These are phyloP conservation scores for Fulmarus glacialis DNA, from an alignment of 2,113 vertebrate genomes.

Conservation along the genomic window DNA sequence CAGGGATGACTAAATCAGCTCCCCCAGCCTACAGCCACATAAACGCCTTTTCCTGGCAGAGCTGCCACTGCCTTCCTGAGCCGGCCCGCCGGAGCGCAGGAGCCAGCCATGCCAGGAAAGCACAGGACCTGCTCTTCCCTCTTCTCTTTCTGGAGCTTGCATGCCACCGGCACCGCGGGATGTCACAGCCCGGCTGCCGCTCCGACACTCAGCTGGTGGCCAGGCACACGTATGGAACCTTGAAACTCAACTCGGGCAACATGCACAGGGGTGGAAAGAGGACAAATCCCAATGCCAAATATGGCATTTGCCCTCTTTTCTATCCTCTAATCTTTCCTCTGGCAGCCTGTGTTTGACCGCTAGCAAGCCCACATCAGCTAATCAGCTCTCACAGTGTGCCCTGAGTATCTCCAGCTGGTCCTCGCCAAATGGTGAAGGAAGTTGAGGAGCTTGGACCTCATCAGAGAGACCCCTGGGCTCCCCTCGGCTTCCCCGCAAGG, in stretches of 20 bases:
- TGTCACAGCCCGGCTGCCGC: background rate
- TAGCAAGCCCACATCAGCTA: background rate
- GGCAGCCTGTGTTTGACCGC: background rate
- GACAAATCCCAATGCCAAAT: background rate
- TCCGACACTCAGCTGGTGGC: background rate
- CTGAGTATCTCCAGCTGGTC: background rate
- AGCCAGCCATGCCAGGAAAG: background rate
- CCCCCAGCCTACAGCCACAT: background rate
- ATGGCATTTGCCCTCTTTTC: background rate
- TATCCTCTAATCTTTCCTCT: background rate
- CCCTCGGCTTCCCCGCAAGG: fast-evolving
- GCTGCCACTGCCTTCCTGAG: background rate
- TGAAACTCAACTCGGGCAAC: background rate
- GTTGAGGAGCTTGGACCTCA: background rate
- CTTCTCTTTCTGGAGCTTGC: too few species aligned
- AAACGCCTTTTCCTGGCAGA: background rate
- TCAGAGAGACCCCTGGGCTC: background rate
- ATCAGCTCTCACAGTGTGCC: background rate
- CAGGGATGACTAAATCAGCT: background rate
- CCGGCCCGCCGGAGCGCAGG: fast-evolving
- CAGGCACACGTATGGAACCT: background rate
- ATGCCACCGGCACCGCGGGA: background rate
- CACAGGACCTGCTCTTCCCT: background rate
- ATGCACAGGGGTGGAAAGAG: background rate
- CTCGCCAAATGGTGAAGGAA: background rate